phyloP scores from a whole-genome alignment of 2,797 vertebrate species.

The Epinephelus coioides region DNA sequence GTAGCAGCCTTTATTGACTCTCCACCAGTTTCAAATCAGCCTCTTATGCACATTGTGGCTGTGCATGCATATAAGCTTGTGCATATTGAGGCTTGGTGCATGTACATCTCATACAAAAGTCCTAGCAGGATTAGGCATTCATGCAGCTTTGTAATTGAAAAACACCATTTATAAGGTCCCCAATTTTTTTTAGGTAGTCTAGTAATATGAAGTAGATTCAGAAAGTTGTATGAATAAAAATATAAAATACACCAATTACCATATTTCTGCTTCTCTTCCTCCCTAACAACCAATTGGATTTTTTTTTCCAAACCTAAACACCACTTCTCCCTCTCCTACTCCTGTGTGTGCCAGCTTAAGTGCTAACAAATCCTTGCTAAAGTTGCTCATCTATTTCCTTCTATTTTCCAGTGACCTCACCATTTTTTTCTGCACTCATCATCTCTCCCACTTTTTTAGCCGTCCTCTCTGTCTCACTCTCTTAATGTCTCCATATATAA shows the following conservation, averaged over 20 bases:
- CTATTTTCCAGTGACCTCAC: constrained; percentile 12
- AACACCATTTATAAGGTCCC: neutral
- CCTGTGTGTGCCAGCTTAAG: neutral
- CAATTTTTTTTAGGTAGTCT: neutral
- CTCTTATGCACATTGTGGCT: constrained; percentile 25
- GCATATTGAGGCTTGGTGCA: constrained; percentile 2
- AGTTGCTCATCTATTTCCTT: constrained; percentile 28
- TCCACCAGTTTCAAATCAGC: constrained; percentile 40
- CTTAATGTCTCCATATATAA: constrained; percentile 36
- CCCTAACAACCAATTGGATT: constrained; percentile 16
- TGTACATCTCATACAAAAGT: neutral
- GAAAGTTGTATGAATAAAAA: neutral
- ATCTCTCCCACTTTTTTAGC: constrained; percentile 11
- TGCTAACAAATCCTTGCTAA: constrained; percentile 21
- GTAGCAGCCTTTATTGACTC: constrained; percentile 63
- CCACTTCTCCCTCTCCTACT: constrained; percentile 6
- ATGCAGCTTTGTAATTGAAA: neutral
- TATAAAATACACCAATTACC: neutral
- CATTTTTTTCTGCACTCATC: constrained; percentile 13
- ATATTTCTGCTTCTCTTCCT: constrained; percentile 16
- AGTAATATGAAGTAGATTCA: neutral
- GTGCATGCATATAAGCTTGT: constrained; percentile 36
- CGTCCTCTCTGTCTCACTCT: constrained; percentile 19
- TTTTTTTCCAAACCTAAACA: neutral
- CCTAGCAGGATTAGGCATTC: neutral